Evolutionary conservation across 2,797 vertebrate genomes (phyloP).

Genomic region (Poeciliopsis gracilis): DNA sequence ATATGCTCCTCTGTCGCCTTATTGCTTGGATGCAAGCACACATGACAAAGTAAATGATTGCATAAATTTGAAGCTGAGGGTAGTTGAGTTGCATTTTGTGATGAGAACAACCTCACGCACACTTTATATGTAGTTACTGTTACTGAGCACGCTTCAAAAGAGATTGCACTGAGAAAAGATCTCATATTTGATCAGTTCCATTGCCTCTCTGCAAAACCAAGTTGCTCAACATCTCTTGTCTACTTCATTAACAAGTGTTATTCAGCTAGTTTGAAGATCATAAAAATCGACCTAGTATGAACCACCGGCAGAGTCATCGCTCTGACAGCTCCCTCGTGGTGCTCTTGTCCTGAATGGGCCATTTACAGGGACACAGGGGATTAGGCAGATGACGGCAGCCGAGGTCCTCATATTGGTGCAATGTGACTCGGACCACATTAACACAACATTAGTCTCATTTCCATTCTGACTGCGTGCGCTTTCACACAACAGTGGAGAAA

Average conservation of each 20-base stretch:
- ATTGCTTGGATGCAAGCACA: constrained; percentile 3
- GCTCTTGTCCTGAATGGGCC: constrained; percentile 78
- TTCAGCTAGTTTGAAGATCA: constrained; percentile 68
- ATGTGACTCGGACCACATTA: constrained; percentile 79
- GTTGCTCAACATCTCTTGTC: constrained; percentile 69
- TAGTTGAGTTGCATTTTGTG: neutral
- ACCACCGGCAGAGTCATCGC: constrained; percentile 59
- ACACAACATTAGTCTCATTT: constrained; percentile 80
- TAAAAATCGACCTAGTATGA: constrained; percentile 77
- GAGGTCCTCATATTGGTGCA: constrained; percentile 69
- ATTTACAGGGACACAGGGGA: constrained; percentile 80
- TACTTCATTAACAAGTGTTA: constrained; percentile 74
- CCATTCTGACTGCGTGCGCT: constrained; percentile 66
- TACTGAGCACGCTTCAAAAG: constrained; percentile 34
- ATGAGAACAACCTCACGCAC: constrained; percentile 3
- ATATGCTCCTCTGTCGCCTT: constrained; percentile 31
- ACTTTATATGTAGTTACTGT: constrained; percentile 11
- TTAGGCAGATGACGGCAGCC: constrained; percentile 74
- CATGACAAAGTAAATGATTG: constrained; percentile 8
- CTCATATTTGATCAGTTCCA: constrained; percentile 45
- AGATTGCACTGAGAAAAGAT: constrained; percentile 26
- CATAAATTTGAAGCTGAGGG: neutral
- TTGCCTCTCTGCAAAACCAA: constrained; percentile 48
- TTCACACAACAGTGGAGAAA: constrained; percentile 62
- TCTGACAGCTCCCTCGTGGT: constrained; percentile 66